Evolutionary conservation across 2,888 invertebrate species (phyloP).

Genomic region (Dasysyrphus albostriatus): DNA sequence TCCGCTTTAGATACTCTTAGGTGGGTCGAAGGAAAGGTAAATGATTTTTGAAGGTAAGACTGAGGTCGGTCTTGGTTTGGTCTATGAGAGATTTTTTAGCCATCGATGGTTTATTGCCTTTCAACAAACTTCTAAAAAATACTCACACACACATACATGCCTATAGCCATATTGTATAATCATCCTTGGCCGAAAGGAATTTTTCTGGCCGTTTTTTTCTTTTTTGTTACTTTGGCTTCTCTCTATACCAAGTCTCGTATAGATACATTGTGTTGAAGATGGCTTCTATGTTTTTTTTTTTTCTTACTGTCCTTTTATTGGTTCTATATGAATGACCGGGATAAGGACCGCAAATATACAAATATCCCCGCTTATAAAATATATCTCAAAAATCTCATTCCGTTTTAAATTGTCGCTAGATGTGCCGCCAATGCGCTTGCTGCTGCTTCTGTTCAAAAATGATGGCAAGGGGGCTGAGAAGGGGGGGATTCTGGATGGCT

Average conservation of each 20-base stretch:
- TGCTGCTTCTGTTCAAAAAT: not conserved
- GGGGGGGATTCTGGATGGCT: conserved; percentile 5
- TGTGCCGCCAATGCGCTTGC: conserved; percentile 59
- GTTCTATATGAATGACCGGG: conserved; percentile 66
- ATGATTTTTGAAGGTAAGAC: conserved; percentile 39
- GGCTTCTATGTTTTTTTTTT: conserved; percentile 1
- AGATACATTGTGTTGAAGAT: conserved; percentile 30
- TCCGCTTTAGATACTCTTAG: conserved; percentile 10
- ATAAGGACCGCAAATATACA: conserved; percentile 75
- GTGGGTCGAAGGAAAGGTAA: conserved; percentile 43
- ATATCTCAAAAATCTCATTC: conserved; percentile 72
- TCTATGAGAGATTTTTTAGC: conserved; percentile 49
- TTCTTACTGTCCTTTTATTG: conserved; percentile 36
- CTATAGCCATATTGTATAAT: conserved; percentile 5
- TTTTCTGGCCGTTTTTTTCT: conserved; percentile 15
- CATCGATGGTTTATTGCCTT: conserved; percentile 64
- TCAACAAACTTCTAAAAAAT: conserved; percentile 49
- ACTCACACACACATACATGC: not conserved
- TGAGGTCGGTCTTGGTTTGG: conserved; percentile 1
- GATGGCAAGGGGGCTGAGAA: not conserved
- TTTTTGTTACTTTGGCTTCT: not conserved
- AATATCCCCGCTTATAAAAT: conserved; percentile 73
- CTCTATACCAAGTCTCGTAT: not conserved
- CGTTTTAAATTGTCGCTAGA: conserved; percentile 64
- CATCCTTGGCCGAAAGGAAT: conserved; percentile 28